These are phyloP conservation scores for Denticeps clupeoides DNA, from an alignment of 2,797 vertebrate genomes.

Conservation along the genomic window DNA sequence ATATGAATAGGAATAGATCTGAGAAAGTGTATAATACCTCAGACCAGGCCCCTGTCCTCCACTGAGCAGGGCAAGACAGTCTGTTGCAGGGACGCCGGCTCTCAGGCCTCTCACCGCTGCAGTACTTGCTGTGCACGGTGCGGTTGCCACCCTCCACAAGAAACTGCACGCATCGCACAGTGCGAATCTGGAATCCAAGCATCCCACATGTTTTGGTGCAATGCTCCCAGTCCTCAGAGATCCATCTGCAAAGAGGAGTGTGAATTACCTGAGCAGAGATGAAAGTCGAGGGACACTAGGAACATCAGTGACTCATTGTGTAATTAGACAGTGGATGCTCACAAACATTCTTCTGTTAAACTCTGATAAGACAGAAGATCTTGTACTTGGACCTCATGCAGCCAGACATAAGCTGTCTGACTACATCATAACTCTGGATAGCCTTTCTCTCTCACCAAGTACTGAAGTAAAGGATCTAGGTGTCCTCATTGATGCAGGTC, in stretches of 20 bases:
- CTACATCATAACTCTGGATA: too few relatives aligned
- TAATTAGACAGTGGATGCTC: too few relatives aligned
- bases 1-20: too few relatives aligned
- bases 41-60: constrained; percentile 83
- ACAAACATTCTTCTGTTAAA: too few relatives aligned
- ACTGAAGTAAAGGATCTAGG: too few relatives aligned
- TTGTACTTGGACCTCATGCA: too few relatives aligned
- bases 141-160: constrained; percentile 73
- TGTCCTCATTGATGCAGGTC: too few relatives aligned
- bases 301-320: too few relatives aligned
- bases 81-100: constrained; percentile 75
- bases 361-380: too few relatives aligned
- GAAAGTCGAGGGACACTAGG: background rate
- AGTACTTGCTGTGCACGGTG: constrained; percentile 86
- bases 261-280: background rate
- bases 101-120: constrained; percentile 76
- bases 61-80: constrained; percentile 68
- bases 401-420: too few relatives aligned
- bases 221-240: constrained; percentile 84
- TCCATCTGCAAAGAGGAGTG: constrained; percentile 63
- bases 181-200: constrained; percentile 84
- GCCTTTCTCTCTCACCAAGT: too few relatives aligned
- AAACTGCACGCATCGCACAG: constrained; percentile 78
- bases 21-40: too few relatives aligned
- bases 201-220: constrained; percentile 85